Evolutionary conservation across 2,888 invertebrate species (phyloP).

Genomic region (Pollenia labialis): DNA sequence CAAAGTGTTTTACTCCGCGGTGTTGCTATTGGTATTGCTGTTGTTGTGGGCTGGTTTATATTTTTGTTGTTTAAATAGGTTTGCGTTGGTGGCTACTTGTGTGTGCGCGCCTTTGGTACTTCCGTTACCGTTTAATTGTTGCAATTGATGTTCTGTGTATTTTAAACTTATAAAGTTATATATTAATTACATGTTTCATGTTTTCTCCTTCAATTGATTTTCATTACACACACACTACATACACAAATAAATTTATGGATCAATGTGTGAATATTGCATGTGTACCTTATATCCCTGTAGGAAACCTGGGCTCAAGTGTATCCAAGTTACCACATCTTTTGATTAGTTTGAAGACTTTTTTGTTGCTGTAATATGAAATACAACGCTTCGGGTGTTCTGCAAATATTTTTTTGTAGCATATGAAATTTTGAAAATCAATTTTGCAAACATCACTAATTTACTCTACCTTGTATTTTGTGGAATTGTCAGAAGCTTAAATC

Average conservation of each 20-base stretch:
- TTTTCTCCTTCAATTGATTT: slow-evolving; percentile 59
- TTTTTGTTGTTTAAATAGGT: background rate
- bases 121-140: slow-evolving; percentile 11
- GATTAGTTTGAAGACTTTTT: no score
- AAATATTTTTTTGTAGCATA: no score
- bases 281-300: background rate
- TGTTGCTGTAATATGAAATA: no score
- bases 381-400: no score
- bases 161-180: slow-evolving; percentile 27
- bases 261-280: no score
- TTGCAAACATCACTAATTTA: no score
- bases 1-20: background rate
- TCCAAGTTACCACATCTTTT: no score
- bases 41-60: background rate
- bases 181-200: slow-evolving; percentile 30
- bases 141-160: background rate
- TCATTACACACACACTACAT: slow-evolving; percentile 19
- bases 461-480: no score
- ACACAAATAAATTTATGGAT: background rate
- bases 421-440: no score
- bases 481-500: no score
- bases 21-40: background rate
- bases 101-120: background rate
- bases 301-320: no score
- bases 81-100: background rate